Base-by-base conservation (phyloP, 2,113 vertebrate genomes). In the Beaufortia kweichowensis region DNA sequence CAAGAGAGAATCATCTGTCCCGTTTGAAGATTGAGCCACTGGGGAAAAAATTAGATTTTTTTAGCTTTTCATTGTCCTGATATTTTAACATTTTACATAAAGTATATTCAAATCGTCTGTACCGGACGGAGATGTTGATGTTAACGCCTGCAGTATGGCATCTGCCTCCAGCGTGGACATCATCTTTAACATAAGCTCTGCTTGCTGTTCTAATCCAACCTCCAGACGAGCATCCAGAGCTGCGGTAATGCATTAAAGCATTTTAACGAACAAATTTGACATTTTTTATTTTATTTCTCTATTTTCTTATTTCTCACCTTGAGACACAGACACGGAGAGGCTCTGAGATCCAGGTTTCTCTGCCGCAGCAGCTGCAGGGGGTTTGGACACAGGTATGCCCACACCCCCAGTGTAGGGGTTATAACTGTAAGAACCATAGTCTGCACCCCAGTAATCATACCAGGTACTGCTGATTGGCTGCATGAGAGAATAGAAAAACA, bases 381-480 rank as follows among this genome's bases (percentile, higher is more conserved):
- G 95, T 86, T 98, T 98, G 85, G 96, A 94, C 81, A 96, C 95
- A 24, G 95, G 95, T 83, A 98, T 96, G 60, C 96, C 96, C 80
- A 97, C 93, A 0, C 96, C 95, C 69, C 97, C 96, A 59, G 98
- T 95, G 81, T 98, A 98, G 10, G 96, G 96, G 84, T 97, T 98
- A 87, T 98, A 98, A 84, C 95, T 98, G 79, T 98, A 98, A 0
- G 96, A 96, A 24, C 95, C 95, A 80, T 98, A 98, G 87, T 99
- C 97, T 14, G 96, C 94, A 60, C 96, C 97, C 97, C 97, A 99
- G 86, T 99, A 98, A 88, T 99, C 97, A 12, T 98, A 98, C 97
- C 97, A 99, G 1, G 97, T 98, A 87, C 96, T 98, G 91, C 97
- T 98, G 90, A 98, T 98, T 55, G 97, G 97, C 97, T 99, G 85